Percentiles rank a stretch among this genome's conserved stretches.
Conservation (phyloP, 2,113 vertebrate genomes). For the Sylvia atricapilla region DNA sequence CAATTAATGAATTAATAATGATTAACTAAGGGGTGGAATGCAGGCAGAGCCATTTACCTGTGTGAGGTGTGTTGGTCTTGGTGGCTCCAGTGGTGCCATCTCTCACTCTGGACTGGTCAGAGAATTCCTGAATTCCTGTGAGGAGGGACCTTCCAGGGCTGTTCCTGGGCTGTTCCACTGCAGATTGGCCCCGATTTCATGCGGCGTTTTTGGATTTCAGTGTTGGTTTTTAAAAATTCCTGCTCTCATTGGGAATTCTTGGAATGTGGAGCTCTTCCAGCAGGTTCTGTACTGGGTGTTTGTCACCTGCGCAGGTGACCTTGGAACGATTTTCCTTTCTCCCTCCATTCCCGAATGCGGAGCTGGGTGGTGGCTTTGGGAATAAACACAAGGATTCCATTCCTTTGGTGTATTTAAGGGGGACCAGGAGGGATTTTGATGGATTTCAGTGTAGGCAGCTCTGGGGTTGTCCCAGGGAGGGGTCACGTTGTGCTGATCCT, state of each 20-base stretch:
- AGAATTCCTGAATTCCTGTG: accelerated
- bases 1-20: accelerated
- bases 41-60: background rate
- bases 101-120: background rate
- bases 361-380: background rate
- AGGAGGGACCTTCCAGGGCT: background rate
- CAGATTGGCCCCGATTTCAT: accelerated
- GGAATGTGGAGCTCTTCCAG: background rate
- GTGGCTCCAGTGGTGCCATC: background rate
- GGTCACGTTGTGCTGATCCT: background rate
- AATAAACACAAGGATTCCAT: background rate
- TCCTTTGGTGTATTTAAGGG: background rate
- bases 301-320: background rate
- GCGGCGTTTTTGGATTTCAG: background rate
- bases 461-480: background rate
- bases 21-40: background rate
- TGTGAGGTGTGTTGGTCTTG: background rate
- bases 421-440: background rate
- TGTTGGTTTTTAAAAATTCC: background rate
- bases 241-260: background rate
- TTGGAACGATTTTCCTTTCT: background rate
- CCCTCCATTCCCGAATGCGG: background rate
- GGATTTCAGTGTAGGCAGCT: background rate
- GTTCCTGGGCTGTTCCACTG: background rate
- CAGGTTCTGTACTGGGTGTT: background rate